Base-by-base conservation (phyloP, 2,797 vertebrate genomes). In the Poecilia picta region DNA sequence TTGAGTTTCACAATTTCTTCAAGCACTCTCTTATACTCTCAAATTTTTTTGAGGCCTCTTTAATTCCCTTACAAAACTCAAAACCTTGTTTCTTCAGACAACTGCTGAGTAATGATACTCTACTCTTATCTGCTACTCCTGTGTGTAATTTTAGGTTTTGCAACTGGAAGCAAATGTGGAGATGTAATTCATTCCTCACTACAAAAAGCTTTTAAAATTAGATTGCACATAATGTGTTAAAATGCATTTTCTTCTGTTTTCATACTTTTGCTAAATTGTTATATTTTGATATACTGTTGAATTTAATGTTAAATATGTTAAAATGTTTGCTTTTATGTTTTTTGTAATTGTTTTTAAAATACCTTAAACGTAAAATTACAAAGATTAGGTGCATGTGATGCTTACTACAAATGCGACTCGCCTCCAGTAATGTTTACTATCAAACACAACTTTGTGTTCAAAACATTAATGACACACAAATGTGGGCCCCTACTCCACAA, bases 391-490 rank as follows among this genome's bases (percentile, higher is more conserved):
- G 16, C 8, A 64, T 36, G 31, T 36, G 16, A 7, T 64, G 5
- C 28, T 64, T 33, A 41, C 68, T 73, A 28, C 36, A 36, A 73
- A 77, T 80, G 15, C 15, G 18, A 31, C 4, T 0, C 70, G 10
- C 64, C 57, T 76, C 28, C n/a, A 59, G 39, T 39, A 0, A 73
- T 78, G 72, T 80, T 86, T 78, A 80, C 71, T 77, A 78, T 75
- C 36, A 79, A 84, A 85, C 57, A 79, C 39, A 28, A 5, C 23
- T 20, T 51, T 81, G 79, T 73, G 66, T 41, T 75, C 36, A 79
- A 86, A 79, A 81, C 41, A 85, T 76, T 62, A 70, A 80, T 13
- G 72, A 36, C 74, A 72, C 25, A 70, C 15, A 83, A 81, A 74
- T 78, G n/a, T 36, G 59, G 11, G 20, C 33, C 3, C 33, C 59